phyloP scores from a whole-genome alignment of 2,888 invertebrate genomes.

The Pharmacophagus antenor region DNA sequence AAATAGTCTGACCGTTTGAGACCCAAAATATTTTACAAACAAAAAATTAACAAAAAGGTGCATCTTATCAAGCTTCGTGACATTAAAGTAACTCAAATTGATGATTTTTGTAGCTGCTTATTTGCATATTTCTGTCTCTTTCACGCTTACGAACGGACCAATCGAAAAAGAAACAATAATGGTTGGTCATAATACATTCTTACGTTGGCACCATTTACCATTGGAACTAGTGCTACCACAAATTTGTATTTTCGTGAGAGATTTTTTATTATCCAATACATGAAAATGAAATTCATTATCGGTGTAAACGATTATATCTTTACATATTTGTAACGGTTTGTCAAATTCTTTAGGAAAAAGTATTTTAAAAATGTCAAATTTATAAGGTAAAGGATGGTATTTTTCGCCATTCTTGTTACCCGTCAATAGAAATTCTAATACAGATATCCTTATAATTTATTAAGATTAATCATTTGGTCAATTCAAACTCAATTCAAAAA shows the following conservation, averaged over 20 bases:
- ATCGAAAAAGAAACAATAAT: slow-evolving; percentile 45
- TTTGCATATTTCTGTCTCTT: slow-evolving; percentile 60
- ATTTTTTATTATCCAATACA: not conserved
- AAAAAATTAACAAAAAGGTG: slow-evolving; percentile 52
- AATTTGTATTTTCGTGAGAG: not conserved
- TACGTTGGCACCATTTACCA: slow-evolving; percentile 52
- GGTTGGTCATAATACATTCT: slow-evolving; percentile 50
- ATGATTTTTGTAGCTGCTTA: slow-evolving; percentile 53
- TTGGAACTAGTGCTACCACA: too few species aligned
- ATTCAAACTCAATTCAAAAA: too few species aligned
- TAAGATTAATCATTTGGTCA: too few species aligned
- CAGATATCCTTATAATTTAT: too few species aligned
- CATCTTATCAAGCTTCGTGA: slow-evolving; percentile 72
- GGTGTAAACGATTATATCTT: too few species aligned
- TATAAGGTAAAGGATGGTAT: too few species aligned
- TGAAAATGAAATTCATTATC: not conserved
- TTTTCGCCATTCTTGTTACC: too few species aligned
- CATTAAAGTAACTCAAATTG: slow-evolving; percentile 59
- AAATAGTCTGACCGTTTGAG: slow-evolving; percentile 41
- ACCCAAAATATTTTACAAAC: slow-evolving; percentile 50
- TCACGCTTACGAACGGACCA: slow-evolving; percentile 34
- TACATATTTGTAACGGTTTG: too few species aligned
- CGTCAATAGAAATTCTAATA: too few species aligned
- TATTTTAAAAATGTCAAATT: too few species aligned
- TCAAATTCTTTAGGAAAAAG: too few species aligned